Conservation (phyloP, 2,113 vertebrate genomes). For the Laticauda colubrina region DNA sequence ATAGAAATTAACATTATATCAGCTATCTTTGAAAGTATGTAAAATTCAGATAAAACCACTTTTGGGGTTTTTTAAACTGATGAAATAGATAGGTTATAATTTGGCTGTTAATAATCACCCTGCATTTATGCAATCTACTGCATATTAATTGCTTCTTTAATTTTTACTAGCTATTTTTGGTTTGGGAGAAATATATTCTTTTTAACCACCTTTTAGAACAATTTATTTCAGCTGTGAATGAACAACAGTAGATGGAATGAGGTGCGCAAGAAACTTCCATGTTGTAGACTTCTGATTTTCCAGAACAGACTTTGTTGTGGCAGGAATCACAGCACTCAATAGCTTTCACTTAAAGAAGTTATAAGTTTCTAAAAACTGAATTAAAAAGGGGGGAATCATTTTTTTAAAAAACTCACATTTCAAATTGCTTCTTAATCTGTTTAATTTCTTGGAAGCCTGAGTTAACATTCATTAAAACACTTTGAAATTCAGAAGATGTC, state of each 20-base stretch:
- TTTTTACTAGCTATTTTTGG: slow-evolving; percentile 6
- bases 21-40: not conserved
- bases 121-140: not conserved
- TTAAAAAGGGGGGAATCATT: not conserved
- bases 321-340: not conserved
- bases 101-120: slow-evolving; percentile 3
- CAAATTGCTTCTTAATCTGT: not conserved
- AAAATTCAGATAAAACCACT: not conserved
- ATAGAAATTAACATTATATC: not conserved
- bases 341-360: not conserved
- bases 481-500: not conserved
- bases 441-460: not conserved
- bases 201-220: not conserved
- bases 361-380: not conserved
- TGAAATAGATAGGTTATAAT: not conserved
- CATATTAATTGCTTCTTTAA: slow-evolving; percentile 13
- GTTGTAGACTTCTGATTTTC: not conserved
- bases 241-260: not conserved
- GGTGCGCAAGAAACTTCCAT: not conserved
- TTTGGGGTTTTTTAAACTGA: not conserved
- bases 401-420: not conserved
- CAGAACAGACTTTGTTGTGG: not conserved
- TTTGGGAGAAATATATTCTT: slow-evolving; percentile 6
- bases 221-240: not conserved
- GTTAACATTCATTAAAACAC: not conserved